These are phyloP conservation scores for Baccha elongata DNA, from an alignment of 2,888 invertebrate genomes.

Conservation along the genomic window DNA sequence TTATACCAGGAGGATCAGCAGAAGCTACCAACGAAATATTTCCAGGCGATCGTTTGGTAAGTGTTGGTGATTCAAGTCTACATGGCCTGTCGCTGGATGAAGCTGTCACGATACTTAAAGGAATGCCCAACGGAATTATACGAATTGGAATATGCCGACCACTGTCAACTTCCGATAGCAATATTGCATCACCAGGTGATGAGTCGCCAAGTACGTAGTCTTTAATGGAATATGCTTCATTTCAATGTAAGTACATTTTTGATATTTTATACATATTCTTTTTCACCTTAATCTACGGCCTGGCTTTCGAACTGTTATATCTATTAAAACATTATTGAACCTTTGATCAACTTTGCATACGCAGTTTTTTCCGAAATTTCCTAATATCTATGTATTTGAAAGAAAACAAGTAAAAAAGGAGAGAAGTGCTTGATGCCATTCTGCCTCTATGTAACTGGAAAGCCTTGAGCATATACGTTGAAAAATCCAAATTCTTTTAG, in stretches of 20 bases:
- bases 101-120: constrained; percentile 97
- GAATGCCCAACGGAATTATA: constrained; percentile 94
- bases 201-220: constrained; percentile 82
- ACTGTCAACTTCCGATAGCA: constrained; percentile 82
- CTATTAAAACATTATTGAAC: no score
- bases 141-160: constrained; percentile 96
- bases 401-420: no score
- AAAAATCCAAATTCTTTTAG: no score
- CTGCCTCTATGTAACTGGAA: no score
- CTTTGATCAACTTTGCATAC: no score
- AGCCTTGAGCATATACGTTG: no score
- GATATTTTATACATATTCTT: background rate
- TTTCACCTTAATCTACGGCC: no score
- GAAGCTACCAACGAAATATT: constrained; percentile 96
- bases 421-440: no score
- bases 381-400: no score
- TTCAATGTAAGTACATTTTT: constrained; percentile 78
- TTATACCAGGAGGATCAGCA: constrained; percentile 99
- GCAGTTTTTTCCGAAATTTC: no score
- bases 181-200: constrained; percentile 81
- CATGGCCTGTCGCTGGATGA: constrained; percentile 96
- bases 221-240: constrained; percentile 74
- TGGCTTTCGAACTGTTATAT: no score
- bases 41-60: constrained; percentile 96
- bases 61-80: constrained; percentile 94